phyloP scores from a whole-genome alignment of 2,797 vertebrate species.

The Myotis planiceps region DNA sequence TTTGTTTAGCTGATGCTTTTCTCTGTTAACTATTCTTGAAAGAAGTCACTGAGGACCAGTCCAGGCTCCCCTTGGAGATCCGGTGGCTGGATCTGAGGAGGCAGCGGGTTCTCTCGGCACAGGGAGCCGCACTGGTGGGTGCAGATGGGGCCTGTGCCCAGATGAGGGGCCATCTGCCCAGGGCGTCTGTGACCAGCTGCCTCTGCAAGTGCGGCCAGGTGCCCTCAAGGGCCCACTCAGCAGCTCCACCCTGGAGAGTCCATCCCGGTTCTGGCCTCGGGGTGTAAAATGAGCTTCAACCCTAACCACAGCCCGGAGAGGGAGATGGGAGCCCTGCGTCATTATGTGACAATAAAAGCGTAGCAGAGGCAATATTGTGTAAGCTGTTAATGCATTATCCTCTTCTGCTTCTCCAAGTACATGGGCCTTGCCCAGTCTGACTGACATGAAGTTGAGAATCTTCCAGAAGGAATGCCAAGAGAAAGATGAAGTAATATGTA shows the following conservation, averaged over 20 bases:
- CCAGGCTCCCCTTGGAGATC: background rate
- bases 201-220: background rate
- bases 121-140: background rate
- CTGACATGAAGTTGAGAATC: background rate
- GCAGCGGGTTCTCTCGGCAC: background rate
- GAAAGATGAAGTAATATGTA: slow-evolving; percentile 49
- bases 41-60: slow-evolving; percentile 1
- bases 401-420: background rate
- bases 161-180: background rate
- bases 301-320: background rate
- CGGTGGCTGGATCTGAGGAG: background rate
- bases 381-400: background rate
- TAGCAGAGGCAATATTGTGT: background rate
- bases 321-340: background rate
- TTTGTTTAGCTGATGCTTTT: background rate
- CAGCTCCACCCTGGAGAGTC: background rate
- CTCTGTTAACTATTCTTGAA: background rate
- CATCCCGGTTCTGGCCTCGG: background rate
- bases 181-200: slow-evolving; percentile 14
- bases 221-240: background rate
- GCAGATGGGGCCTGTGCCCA: background rate
- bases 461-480: slow-evolving; percentile 51
- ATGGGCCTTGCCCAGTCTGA: background rate
- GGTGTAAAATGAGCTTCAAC: background rate
- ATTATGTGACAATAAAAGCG: background rate